Evolutionary conservation across 2,888 invertebrate genomes (phyloP), one percentile per base, ranked within the genome.

Genomic region (Alsophila aescularia): DNA sequence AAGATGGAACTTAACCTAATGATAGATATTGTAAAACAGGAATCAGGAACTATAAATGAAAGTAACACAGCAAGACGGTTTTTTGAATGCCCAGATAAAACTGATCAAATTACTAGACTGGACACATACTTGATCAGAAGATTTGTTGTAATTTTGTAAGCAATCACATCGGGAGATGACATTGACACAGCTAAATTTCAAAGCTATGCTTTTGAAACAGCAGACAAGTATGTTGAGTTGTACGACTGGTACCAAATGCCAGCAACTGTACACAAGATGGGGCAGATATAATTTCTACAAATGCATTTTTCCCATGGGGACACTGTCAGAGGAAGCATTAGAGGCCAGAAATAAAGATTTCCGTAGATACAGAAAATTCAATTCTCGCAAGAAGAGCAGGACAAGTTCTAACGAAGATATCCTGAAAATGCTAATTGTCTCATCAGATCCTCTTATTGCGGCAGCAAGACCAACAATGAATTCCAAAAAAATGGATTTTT

Each of bases 81-180:
- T 16, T 62, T 54, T 52, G 54, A 36, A 31, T 31, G 43, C 56
- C 63, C 7, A 9, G 29, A 57, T 10, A 64, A 60, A 56, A 62
- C 61, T 39, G 65, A 35, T 13, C 14, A 14, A 6, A 27, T 45
- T 2, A 45, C 36, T 4, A 36, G 45, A 4, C 27, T 36, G 9
- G 27, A 35, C 35, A 36, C 36, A 36, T 35, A 45, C 3, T 10
- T 45, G 0, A 7, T 36, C 2, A 14, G 27, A 9, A 36, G 36
- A 27, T 36, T 45, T 45, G 18, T 13, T 5, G 45, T 45, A 2
- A 35, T 45, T 27, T 14, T 45, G 14, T 36, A 45, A 27, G 10
- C 15, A 13, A 45, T 45, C 6, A 14, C 27, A 27, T 45, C 45
- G 6, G 32, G 35, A 9, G 36, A 36, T 16, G 9, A 2, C 2